Base-by-base conservation (phyloP, 2,888 invertebrate species). In the Digitonthophagus gazella region DNA sequence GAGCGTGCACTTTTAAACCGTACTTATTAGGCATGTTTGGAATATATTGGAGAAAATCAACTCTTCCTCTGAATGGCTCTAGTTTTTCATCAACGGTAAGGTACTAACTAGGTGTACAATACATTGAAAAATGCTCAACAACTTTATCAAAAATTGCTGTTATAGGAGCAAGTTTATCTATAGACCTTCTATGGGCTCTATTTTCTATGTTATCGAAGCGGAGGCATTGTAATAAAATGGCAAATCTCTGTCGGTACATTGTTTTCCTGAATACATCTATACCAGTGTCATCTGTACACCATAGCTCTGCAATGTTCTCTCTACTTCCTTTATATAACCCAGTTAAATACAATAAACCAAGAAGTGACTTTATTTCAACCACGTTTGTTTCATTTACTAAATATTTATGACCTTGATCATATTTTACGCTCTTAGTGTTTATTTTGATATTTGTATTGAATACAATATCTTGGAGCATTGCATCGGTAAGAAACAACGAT, bases 1-100 rank as follows among this genome's bases (percentile, higher is more conserved):
- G 58, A 4, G 76, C 76, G 65, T 70, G 74, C 14, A 77, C 71
- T 73, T 78, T 76, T 3, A 78, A 72, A 0, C 76, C 75, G 72
- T 78, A 78, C 64, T 74, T 76, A 2, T 72, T 74, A 15, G 77
- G 75, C 70, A 79, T 76, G 19, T 75, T 74, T 6, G 78, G 76
- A 14, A 78, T 78, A 66, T 76, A 79, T 69, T 79, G 75, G 11
- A 70, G 58, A 69, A 78, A 76, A 16, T 63, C 56, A 61, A 69
- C 67, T 15, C 67, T 65, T 44, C 71, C 72, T 28, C 72, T 58
- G 64, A 76, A 75, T 16, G 72, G 67, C 69, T 72, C 72, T 19
- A 77, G 64, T 68, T 75, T 76, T 65, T 77, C 76, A 68, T 77
- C 76, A 57, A 77, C 72, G 65, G 73, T 78, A 5, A 78, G 72